phyloP scores from a whole-genome alignment of 1,140 invertebrate species.

The Lamellibrachia luymesi region DNA sequence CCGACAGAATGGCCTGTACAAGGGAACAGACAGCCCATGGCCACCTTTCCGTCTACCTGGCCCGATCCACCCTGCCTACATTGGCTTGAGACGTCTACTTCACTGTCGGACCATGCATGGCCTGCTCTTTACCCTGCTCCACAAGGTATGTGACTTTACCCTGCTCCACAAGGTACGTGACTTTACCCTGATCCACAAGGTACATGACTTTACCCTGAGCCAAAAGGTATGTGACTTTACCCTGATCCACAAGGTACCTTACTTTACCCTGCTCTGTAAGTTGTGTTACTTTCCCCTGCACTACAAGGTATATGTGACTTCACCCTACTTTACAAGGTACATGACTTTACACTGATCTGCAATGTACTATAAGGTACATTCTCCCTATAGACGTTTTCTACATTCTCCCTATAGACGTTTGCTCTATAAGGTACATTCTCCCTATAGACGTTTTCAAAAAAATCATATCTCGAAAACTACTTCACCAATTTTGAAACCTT shows the following conservation, averaged over 20 bases:
- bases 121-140: conserved; percentile 78
- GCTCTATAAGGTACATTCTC: conserved; percentile 61
- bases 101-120: conserved; percentile 81
- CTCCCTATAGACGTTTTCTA: too few species aligned
- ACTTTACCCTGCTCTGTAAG: conserved; percentile 62
- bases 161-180: too few species aligned
- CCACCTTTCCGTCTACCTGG: conserved; percentile 77
- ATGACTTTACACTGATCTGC: background rate
- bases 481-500: too few species aligned
- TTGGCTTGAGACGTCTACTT: conserved; percentile 70
- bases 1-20: conserved; percentile 23
- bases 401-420: too few species aligned
- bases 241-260: conserved; percentile 57
- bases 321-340: background rate
- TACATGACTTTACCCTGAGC: too few species aligned
- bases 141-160: conserved; percentile 61
- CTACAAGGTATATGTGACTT: background rate
- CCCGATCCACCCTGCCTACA: conserved; percentile 67
- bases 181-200: too few species aligned
- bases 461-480: too few species aligned
- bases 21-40: conserved; percentile 65
- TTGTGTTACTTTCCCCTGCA: background rate
- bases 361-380: conserved; percentile 61
- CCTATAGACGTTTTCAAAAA: too few species aligned
- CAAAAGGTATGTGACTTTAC: background rate